Base-by-base conservation (phyloP, 2,888 invertebrate genomes). In the Cantharis lateralis region DNA sequence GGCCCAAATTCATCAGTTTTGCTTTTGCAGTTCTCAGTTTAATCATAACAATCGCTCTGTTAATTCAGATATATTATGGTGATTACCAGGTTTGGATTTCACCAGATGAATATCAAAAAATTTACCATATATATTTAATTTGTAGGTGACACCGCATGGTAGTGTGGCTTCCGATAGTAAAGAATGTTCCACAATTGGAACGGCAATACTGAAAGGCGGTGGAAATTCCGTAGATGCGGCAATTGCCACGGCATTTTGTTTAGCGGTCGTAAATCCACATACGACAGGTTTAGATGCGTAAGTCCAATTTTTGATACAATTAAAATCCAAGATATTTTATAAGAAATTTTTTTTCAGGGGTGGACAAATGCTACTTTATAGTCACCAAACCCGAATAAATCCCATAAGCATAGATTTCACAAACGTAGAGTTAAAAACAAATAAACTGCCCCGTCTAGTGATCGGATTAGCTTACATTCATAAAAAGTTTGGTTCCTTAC, bases 141-240 rank as follows among this genome's bases (percentile, higher is more conserved):
- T 24, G 26, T 32, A 94, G 94, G 89, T 94, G 81, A 90, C 91
- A 72, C 93, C 93, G 10, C 94, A 95, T 89, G 95, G 95, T 70
- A 94, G 93, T 83, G 95, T 95, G 78, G 92, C 94, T 16, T 91
- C 93, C 68, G 94, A 93, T 82, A 90, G 91, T 83, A 89, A 90
- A 80, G 90, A 91, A 84, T 96, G 96, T 89, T 94, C 95, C 20
- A 89, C 91, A 82, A 91, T 94, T 74, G 95, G 95, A 69, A 91
- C 93, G 15, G 89, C 90, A 82, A 89, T 93, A 83, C 89, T 96
- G 82, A 91, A 92, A 86, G 89, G 90, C 81, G 93, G 93, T 68
- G 95, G 95, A n/a, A 92, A 91, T 88, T 94, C 95, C 20, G 90
- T 94, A 0, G 95, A 96, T 89, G 95, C 95, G 74, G 93, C 94